Base-by-base conservation (phyloP, 2,888 invertebrate genomes). In the Drosophila borealis region DNA sequence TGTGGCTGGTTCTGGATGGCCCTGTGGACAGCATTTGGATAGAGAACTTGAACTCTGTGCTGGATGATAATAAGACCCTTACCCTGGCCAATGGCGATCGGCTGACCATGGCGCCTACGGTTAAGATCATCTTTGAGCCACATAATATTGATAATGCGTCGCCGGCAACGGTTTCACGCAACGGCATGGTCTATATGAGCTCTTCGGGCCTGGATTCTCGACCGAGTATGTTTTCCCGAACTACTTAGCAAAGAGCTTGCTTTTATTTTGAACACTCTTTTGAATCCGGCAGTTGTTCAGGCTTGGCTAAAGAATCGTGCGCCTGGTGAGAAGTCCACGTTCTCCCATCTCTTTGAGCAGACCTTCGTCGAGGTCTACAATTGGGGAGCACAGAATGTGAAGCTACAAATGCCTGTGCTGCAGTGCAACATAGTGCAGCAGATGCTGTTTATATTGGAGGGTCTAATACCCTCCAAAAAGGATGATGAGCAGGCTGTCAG, bases 11-110 rank as follows among this genome's bases (percentile, higher is more conserved):
- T 0, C 93, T 99, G 42, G 98, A 99, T 89, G 99, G 99, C 0
- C 98, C 98, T 0, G 98, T 99, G 0, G 99, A 99, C 91, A 97
- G 98, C 83, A 98, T 98, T 80, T 99, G 99, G 99, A 99, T 99
- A 81, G 99, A 99, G 92, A 99, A 99, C 93, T 94, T 99, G 77
- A 99, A 99, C 92, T 98, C 98, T 0, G 99, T 99, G 0, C 93
- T 99, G 54, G 99, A 99, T 92, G 99, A 99, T 88, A 99, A 99
- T 90, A 98, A 97, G 93, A 98, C 98, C 0, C 93, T 99, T 78
- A 99, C 98, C 0, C 92, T 99, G 79, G 98, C 98, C 4, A 99
- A 99, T 89, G 98, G 99, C 6, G 99, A 99, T 93, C 95, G 99
- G 36, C 94, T 99, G 57, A 95, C 97, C 0, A 99, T 99, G 98